A percentile compares a stretch with the other conserved stretches of the same genome.
Evolutionary conservation across 2,888 invertebrate species (phyloP).

Genomic region (Eucera pruinosa): DNA sequence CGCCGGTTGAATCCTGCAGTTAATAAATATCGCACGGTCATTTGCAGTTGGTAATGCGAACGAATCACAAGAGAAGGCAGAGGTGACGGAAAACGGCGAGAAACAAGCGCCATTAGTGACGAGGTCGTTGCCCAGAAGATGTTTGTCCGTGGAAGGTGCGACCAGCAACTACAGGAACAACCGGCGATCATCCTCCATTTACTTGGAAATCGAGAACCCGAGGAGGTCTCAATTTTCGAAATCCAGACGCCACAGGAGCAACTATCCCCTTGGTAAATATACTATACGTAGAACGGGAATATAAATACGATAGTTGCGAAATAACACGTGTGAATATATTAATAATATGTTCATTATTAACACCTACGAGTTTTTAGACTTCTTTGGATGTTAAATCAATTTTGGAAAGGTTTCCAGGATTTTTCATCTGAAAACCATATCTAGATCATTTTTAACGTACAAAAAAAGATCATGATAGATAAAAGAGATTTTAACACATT

Average conservation of each 20-base stretch:
- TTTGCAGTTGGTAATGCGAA: constrained; percentile 30
- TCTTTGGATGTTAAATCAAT: too few species aligned
- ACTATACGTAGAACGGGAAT: too few species aligned
- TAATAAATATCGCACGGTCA: background rate
- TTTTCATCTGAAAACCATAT: too few species aligned
- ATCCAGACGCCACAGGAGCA: constrained; percentile 64
- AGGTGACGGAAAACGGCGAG: constrained; percentile 45
- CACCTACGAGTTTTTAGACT: too few species aligned
- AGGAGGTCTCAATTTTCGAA: constrained; percentile 60
- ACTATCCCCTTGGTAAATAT: constrained; percentile 65
- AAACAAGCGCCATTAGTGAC: constrained; percentile 51
- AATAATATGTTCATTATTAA: too few species aligned
- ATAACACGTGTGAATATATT: too few species aligned
- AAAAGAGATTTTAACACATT: too few species aligned
- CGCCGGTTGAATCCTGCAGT: background rate
- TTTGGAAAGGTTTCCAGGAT: too few species aligned
- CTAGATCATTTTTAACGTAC: too few species aligned
- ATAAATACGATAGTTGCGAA: too few species aligned
- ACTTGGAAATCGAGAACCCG: constrained; percentile 70
- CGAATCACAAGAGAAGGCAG: constrained; percentile 27
- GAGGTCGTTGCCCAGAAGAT: constrained; percentile 72
- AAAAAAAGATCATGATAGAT: too few species aligned
- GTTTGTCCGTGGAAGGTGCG: constrained; percentile 76
- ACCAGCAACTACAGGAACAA: constrained; percentile 59
- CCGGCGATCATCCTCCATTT: constrained; percentile 62